Evolutionary conservation across 2,888 invertebrate species (phyloP).

Genomic region (Blomia tropicalis): DNA sequence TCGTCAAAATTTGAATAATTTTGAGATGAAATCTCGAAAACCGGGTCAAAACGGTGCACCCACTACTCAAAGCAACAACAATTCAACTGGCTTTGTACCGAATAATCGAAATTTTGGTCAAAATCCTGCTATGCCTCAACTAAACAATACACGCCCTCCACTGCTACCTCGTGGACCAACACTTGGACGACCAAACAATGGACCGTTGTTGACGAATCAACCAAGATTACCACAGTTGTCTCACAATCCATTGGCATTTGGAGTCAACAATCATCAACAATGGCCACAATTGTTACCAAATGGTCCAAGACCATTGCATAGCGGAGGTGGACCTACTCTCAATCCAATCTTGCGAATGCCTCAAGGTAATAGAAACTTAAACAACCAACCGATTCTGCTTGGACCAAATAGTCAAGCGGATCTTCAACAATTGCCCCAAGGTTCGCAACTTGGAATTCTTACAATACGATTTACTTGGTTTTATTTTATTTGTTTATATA

Average conservation of each 20-base stretch:
- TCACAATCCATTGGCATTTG: background rate
- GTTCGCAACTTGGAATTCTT: slow-evolving; percentile 1
- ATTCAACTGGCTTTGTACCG: slow-evolving; percentile 17
- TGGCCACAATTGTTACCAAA: slow-evolving; percentile 9
- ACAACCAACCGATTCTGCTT: slow-evolving; percentile 15
- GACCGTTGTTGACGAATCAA: background rate
- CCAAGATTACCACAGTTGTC: slow-evolving; percentile 1
- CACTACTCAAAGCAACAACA: slow-evolving; percentile 22
- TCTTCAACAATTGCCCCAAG: slow-evolving; percentile 19
- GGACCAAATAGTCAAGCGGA: slow-evolving; percentile 16
- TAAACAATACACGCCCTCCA: slow-evolving; percentile 32
- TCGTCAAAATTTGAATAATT: slow-evolving; percentile 60
- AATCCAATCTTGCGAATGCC: slow-evolving; percentile 8
- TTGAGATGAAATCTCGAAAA: slow-evolving; percentile 38
- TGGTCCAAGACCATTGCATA: slow-evolving; percentile 8
- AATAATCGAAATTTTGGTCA: slow-evolving; percentile 28
- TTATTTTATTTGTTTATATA: background rate
- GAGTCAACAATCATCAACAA: background rate
- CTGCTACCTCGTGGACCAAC: slow-evolving; percentile 44
- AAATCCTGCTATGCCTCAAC: slow-evolving; percentile 28
- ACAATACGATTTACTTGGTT: background rate
- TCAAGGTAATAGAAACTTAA: slow-evolving; percentile 15
- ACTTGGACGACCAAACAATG: slow-evolving; percentile 38
- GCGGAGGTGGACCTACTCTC: background rate
- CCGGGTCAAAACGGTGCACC: slow-evolving; percentile 20